A percentile compares a stretch with the other conserved stretches of the same genome.
phyloP scores from a whole-genome alignment of 2,113 vertebrate genomes.

The Cyprichromis sp. region DNA sequence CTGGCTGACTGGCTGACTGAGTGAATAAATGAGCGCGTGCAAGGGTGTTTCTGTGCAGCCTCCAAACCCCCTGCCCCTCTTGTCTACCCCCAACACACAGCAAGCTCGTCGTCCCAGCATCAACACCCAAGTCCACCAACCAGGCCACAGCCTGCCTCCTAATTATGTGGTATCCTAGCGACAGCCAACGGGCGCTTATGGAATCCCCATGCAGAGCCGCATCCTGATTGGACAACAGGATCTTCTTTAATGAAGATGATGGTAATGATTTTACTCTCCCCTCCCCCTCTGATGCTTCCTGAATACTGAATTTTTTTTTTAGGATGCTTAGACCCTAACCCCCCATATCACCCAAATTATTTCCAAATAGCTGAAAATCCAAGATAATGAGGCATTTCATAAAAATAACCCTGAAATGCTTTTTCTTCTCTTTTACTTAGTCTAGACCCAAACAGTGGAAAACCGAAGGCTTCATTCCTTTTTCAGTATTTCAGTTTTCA shows the following conservation, averaged over 20 bases:
- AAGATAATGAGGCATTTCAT: not conserved
- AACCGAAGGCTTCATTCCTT: not conserved
- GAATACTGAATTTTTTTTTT: conserved; percentile 13
- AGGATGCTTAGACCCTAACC: not conserved
- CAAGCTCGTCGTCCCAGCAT: conserved; percentile 48
- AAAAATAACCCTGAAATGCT: not conserved
- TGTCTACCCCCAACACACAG: conserved; percentile 55
- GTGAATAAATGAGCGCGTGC: conserved; percentile 39
- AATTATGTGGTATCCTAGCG: conserved; percentile 77
- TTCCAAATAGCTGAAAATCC: not conserved
- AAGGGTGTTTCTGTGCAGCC: conserved; percentile 32
- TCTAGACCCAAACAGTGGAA: not conserved
- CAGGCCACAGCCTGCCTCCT: conserved; percentile 66
- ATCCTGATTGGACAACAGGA: conserved; percentile 60
- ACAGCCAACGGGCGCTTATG: conserved; percentile 71
- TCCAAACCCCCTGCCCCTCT: conserved; percentile 45
- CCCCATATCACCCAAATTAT: not conserved
- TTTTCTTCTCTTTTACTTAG: not conserved
- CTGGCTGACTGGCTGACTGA: conserved; percentile 18
- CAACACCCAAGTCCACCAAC: conserved; percentile 60
- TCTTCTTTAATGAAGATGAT: conserved; percentile 72
- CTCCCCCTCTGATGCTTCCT: conserved; percentile 43
- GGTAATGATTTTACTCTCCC: conserved; percentile 67
- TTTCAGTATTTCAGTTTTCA: not conserved
- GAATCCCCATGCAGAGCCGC: conserved; percentile 53